A percentile compares a stretch with the other conserved stretches of the same genome.
Evolutionary conservation across 2,113 vertebrate species (phyloP).

Genomic region (Pomatorhinus ruficollis): DNA sequence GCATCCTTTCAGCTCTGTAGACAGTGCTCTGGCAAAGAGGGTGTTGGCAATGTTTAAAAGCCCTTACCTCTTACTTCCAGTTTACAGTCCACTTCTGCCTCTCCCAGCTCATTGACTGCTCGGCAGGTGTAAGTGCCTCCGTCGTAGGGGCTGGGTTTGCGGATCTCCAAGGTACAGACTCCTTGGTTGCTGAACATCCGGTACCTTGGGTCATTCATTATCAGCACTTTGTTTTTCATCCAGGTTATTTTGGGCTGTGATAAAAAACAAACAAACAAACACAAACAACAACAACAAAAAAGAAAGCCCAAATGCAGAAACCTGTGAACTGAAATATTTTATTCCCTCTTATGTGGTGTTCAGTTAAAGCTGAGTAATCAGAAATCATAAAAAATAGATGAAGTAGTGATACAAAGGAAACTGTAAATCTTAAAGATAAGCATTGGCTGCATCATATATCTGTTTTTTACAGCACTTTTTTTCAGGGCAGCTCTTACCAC

Average conservation of each 20-base stretch:
- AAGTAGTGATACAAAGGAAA: background rate
- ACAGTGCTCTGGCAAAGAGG: background rate
- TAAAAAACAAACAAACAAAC: background rate
- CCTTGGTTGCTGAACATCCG: constrained; percentile 98
- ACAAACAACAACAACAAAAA: background rate
- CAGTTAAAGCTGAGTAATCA: background rate
- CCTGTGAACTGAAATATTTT: background rate
- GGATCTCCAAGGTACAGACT: constrained; percentile 94
- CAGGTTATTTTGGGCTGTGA: constrained; percentile 93
- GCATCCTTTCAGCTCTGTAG: background rate
- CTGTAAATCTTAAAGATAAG: background rate
- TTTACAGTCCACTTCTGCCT: constrained; percentile 94
- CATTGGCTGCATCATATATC: background rate
- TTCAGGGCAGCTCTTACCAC: background rate
- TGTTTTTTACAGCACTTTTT: background rate
- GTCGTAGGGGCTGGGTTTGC: constrained; percentile 94
- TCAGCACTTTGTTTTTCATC: constrained; percentile 96
- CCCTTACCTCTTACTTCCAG: constrained; percentile 96
- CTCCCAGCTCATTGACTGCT: constrained; percentile 90
- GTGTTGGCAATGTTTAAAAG: background rate
- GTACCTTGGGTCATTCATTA: constrained; percentile 91
- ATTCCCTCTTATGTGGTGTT: background rate
- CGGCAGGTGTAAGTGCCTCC: constrained; percentile 91
- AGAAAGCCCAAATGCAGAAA: background rate
- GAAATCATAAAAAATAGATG: background rate